A percentile compares a stretch with the other conserved stretches of the same genome.
These are phyloP conservation scores for Neogobius melanostomus DNA, from an alignment of 2,113 vertebrate species.

Conservation along the genomic window DNA sequence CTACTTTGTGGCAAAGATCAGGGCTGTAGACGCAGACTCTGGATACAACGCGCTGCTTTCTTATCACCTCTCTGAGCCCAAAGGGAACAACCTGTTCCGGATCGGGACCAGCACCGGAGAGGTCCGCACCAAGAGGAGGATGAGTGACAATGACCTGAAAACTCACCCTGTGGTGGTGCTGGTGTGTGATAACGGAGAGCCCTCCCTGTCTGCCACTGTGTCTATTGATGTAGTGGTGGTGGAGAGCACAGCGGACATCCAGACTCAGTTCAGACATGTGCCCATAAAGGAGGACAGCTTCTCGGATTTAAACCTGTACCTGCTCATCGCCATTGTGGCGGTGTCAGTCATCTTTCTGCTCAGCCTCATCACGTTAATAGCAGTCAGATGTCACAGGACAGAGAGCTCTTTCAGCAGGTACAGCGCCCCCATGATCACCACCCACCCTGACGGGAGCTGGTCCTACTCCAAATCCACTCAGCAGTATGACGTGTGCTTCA, in stretches of 20 bases:
- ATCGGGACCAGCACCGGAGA: conserved; percentile 63
- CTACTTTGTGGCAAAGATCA: conserved; percentile 63
- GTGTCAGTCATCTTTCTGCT: conserved; percentile 57
- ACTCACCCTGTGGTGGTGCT: conserved; percentile 55
- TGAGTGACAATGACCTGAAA: conserved; percentile 66
- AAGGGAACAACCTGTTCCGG: conserved; percentile 60
- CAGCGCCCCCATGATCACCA: conserved; percentile 56
- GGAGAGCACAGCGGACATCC: conserved; percentile 51
- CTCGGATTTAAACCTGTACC: conserved; percentile 54
- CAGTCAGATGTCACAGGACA: conserved; percentile 54
- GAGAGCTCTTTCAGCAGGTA: conserved; percentile 48
- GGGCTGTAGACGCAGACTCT: conserved; percentile 63
- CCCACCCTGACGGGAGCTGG: conserved; percentile 61
- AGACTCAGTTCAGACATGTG: conserved; percentile 57
- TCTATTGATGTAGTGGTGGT: conserved; percentile 62
- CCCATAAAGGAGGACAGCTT: conserved; percentile 56
- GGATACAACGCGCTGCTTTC: conserved; percentile 64
- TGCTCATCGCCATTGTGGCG: conserved; percentile 56
- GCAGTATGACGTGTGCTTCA: no score
- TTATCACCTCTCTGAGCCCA: conserved; percentile 54
- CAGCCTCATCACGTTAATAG: conserved; percentile 48
- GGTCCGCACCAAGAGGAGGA: conserved; percentile 60
- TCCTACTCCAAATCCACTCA: conserved; percentile 48
- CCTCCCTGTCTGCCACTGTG: conserved; percentile 60
- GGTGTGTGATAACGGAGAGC: conserved; percentile 59